Percentiles rank a stretch among this genome's conserved stretches.
These are phyloP conservation scores for Conomelus anceps DNA, from an alignment of 2,888 invertebrate species.

Conservation along the genomic window DNA sequence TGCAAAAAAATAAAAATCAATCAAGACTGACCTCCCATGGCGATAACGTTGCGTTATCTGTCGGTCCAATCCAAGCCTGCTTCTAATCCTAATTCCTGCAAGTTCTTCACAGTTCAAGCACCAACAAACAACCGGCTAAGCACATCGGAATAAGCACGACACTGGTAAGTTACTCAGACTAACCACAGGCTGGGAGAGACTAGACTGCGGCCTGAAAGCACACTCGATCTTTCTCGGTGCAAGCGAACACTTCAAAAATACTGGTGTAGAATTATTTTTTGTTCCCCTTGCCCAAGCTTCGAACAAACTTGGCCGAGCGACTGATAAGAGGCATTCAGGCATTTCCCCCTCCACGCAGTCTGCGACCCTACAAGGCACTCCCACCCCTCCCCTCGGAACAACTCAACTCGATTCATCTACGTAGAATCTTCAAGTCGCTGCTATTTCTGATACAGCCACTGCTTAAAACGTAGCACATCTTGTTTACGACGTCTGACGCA, in stretches of 20 bases:
- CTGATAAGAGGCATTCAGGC: not conserved
- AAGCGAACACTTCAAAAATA: not conserved
- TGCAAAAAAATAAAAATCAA: not conserved
- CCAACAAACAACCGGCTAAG: not conserved
- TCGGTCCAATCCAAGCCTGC: not conserved
- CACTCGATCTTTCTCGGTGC: not conserved
- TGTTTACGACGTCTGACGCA: too few species aligned
- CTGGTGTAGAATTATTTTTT: not conserved
- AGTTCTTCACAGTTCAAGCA: not conserved
- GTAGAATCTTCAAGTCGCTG: too few species aligned
- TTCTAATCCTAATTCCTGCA: not conserved
- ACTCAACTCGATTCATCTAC: too few species aligned
- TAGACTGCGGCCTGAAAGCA: not conserved
- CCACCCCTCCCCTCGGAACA: too few species aligned
- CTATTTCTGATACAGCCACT: too few species aligned
- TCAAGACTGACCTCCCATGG: not conserved
- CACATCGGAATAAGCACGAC: not conserved
- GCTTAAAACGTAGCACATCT: too few species aligned
- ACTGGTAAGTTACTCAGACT: too few species aligned
- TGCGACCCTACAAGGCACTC: too few species aligned
- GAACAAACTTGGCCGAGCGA: not conserved
- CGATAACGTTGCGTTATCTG: not conserved
- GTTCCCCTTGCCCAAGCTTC: not conserved
- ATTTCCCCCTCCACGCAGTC: not conserved
- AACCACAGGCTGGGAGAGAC: not conserved